Conservation (phyloP, 2,888 invertebrate species). For the Meiosimyza platycephala region DNA sequence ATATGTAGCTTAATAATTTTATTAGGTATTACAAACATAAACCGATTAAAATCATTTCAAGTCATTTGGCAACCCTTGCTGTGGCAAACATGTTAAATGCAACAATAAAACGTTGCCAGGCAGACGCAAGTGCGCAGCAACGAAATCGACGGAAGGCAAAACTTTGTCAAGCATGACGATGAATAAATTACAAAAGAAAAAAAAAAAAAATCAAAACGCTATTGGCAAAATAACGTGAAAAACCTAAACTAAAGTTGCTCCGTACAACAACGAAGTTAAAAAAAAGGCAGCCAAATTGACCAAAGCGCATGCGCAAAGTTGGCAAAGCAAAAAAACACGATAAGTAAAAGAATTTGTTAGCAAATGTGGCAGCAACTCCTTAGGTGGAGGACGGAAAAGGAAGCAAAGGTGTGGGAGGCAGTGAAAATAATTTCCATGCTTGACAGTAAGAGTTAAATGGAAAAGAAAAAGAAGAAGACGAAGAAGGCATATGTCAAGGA, state of each 20-base stretch:
- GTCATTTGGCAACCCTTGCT: too few species aligned
- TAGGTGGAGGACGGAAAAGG: neutral
- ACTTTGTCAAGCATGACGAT: constrained; percentile 32
- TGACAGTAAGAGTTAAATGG: constrained; percentile 18
- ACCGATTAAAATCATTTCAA: too few species aligned
- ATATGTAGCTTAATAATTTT: too few species aligned
- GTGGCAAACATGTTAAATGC: too few species aligned
- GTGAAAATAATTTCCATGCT: constrained; percentile 19
- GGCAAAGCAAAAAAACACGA: neutral
- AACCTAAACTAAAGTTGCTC: neutral
- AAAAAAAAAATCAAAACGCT: neutral
- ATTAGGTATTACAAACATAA: too few species aligned
- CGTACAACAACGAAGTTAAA: neutral
- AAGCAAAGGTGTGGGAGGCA: neutral
- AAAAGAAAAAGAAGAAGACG: constrained; percentile 6
- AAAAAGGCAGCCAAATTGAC: neutral
- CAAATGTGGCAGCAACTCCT: neutral
- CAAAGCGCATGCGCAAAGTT: constrained; percentile 6
- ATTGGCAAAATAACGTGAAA: constrained; percentile 8
- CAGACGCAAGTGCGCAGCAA: constrained; percentile 14
- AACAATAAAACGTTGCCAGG: constrained; percentile 14
- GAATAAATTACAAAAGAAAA: neutral
- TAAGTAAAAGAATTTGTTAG: constrained; percentile 8
- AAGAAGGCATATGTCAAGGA: constrained; percentile 42
- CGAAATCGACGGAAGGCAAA: constrained; percentile 3